Conservation (phyloP, 1,140 invertebrate species). For the Ceratoteleas bidentatus region DNA sequence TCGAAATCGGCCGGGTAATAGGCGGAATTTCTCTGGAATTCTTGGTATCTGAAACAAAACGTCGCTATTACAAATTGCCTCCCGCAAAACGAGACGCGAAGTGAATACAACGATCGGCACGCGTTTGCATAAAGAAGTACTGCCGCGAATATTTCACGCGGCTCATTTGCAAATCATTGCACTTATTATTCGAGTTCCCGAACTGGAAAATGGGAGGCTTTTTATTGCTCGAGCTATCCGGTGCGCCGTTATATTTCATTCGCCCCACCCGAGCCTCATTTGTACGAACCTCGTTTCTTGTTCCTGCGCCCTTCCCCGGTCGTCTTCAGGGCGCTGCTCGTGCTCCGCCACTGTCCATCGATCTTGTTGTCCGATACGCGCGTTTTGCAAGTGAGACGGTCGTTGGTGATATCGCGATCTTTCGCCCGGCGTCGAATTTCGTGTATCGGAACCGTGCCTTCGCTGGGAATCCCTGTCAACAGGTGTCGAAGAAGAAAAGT, state of each 20-base stretch:
- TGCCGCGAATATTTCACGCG: constrained; percentile 11
- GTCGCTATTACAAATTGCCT: not conserved
- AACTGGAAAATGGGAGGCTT: constrained; percentile 34
- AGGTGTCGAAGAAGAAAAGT: constrained; percentile 42
- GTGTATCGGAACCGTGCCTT: constrained; percentile 16
- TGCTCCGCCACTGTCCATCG: constrained; percentile 27
- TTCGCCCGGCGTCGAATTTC: constrained; percentile 9
- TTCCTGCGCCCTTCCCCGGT: constrained; percentile 23
- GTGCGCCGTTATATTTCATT: constrained; percentile 25
- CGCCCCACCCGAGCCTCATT: constrained; percentile 23
- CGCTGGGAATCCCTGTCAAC: constrained; percentile 33
- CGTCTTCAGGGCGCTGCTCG: constrained; percentile 17
- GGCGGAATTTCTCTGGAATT: constrained; percentile 7
- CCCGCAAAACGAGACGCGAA: not conserved
- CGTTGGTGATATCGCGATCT: constrained; percentile 12
- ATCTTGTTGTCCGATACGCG: constrained; percentile 27
- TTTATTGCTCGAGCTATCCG: constrained; percentile 21
- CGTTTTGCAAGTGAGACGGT: constrained; percentile 9
- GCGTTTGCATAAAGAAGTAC: constrained; percentile 16
- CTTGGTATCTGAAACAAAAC: constrained; percentile 31
- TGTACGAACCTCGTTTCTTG: constrained; percentile 53
- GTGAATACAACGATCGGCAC: not conserved
- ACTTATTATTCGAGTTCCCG: constrained; percentile 37
- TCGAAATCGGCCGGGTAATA: not conserved
- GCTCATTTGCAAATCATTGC: constrained; percentile 31